Evolutionary conservation across 2,113 vertebrate genomes (phyloP).

Genomic region (Pseudois nayaur): DNA sequence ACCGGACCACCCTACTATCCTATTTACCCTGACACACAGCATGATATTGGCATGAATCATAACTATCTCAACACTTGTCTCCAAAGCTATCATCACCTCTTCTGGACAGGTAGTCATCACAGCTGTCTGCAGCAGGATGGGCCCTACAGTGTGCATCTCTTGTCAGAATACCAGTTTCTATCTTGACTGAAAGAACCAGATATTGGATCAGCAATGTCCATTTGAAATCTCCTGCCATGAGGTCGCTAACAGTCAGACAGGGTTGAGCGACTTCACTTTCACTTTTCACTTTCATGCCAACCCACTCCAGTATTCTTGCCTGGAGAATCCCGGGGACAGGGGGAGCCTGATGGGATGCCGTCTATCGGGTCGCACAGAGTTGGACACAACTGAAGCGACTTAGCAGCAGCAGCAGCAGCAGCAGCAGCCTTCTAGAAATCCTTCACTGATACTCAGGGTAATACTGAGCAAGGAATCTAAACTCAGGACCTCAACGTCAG

Average conservation of each 20-base stretch:
- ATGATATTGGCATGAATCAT: slow-evolving; percentile 85
- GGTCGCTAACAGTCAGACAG: too few relatives aligned
- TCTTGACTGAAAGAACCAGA: background rate
- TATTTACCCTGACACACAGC: background rate
- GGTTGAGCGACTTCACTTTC: too few relatives aligned
- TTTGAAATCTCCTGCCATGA: background rate
- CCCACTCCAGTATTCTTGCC: too few relatives aligned
- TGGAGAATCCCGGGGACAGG: too few relatives aligned
- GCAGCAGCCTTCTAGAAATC: background rate
- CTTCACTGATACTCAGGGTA: background rate
- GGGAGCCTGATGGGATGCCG: too few relatives aligned
- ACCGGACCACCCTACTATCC: slow-evolving; percentile 71
- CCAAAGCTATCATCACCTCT: slow-evolving; percentile 85
- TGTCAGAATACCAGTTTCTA: background rate
- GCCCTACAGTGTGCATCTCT: slow-evolving; percentile 87
- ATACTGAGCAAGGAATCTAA: background rate
- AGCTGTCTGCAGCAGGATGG: slow-evolving; percentile 77
- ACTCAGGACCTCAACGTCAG: background rate
- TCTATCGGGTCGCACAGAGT: too few relatives aligned
- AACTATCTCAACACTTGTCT: slow-evolving; percentile 87
- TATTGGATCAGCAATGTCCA: background rate
- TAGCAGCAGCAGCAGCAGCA: too few relatives aligned
- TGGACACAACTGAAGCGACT: too few relatives aligned
- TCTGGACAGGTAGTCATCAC: slow-evolving; percentile 82
- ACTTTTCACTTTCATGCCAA: too few relatives aligned